A percentile compares a stretch with the other conserved stretches of the same genome.
Conservation (phyloP, 2,888 invertebrate species). For the Thymelicus lineola region DNA sequence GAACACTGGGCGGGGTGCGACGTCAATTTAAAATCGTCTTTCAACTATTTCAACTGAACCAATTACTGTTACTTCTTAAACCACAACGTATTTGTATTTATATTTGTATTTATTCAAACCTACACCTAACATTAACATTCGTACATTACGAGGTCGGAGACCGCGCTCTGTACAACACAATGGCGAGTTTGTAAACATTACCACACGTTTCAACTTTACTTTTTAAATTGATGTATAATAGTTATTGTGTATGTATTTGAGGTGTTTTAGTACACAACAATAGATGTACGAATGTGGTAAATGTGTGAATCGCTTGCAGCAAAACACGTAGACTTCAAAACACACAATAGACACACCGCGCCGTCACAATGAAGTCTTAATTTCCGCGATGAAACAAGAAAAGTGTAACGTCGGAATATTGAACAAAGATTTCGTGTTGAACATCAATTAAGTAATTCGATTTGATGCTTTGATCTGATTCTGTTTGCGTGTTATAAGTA, state of each 20-base stretch:
- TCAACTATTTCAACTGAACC: too few relatives aligned
- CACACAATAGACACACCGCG: conserved; percentile 17
- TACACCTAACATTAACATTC: neutral
- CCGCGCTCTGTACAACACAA: too few relatives aligned
- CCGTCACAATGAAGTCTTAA: conserved; percentile 16
- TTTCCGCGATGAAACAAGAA: conserved; percentile 11
- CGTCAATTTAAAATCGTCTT: too few relatives aligned
- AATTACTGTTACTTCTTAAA: too few relatives aligned
- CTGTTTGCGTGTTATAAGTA: conserved; percentile 7
- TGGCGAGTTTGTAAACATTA: neutral
- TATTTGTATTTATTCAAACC: too few relatives aligned
- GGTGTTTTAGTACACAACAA: neutral
- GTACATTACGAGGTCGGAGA: neutral
- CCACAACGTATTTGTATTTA: too few relatives aligned
- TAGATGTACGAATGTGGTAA: neutral
- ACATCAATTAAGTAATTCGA: neutral
- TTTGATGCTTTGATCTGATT: neutral
- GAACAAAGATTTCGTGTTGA: conserved; percentile 12
- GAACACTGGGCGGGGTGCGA: too few relatives aligned
- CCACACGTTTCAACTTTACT: neutral
- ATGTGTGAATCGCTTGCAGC: neutral
- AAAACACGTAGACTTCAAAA: conserved; percentile 15
- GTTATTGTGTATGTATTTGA: too few relatives aligned
- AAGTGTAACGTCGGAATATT: conserved; percentile 18
- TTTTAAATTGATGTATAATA: neutral